Evolutionary conservation across 2,888 invertebrate species (phyloP).

Genomic region (Drosophila formosana): DNA sequence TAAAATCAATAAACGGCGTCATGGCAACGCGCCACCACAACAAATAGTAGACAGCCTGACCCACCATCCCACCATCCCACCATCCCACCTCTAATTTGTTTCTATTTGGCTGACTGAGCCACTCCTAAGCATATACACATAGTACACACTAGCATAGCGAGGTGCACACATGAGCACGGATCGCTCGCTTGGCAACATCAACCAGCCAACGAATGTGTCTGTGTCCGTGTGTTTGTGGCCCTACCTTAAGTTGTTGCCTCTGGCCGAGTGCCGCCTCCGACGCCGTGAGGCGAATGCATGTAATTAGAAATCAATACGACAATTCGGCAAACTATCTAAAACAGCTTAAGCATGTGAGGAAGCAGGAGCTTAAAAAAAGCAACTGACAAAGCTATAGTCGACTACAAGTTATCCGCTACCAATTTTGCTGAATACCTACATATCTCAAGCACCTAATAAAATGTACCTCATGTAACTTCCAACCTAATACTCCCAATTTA

Average conservation of each 20-base stretch:
- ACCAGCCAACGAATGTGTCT: not conserved
- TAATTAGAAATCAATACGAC: constrained; percentile 74
- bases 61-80: too few relatives aligned
- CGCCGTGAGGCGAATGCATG: constrained; percentile 48
- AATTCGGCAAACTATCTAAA: constrained; percentile 55
- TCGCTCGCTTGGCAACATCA: not conserved
- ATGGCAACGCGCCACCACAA: constrained; percentile 74
- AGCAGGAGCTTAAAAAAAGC: not conserved
- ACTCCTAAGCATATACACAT: constrained; percentile 37
- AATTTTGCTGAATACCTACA: too few relatives aligned
- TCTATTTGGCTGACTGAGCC: constrained; percentile 53
- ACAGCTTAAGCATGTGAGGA: not conserved
- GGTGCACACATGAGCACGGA: constrained; percentile 1
- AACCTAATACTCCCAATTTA: too few relatives aligned
- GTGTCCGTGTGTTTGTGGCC: constrained; percentile 21
- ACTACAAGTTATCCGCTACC: too few relatives aligned
- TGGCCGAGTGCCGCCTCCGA: constrained; percentile 47
- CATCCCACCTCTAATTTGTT: constrained; percentile 41
- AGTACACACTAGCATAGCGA: not conserved
- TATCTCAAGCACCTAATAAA: too few relatives aligned
- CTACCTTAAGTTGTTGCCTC: constrained; percentile 56
- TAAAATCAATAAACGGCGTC: constrained; percentile 75
- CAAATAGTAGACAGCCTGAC: constrained; percentile 61
- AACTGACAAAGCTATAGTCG: not conserved
- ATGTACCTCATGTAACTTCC: too few relatives aligned